A percentile compares a stretch with the other conserved stretches of the same genome.
Conservation (phyloP, 2,113 vertebrate species). For the Danio rerio region GRCz12tu NC_133187.1:29950001-29950500, state of each 20-base stretch:
- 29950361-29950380: conserved; percentile 9
- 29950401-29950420: conserved; percentile 14
- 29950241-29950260: background rate
- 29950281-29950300: conserved; percentile 31
- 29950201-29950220: background rate
- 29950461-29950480: background rate
- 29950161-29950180: conserved; percentile 12
- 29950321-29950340: conserved; percentile 39
- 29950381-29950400: background rate
- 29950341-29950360: conserved; percentile 32
- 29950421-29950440: background rate
- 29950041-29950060: conserved; percentile 14
- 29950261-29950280: conserved; percentile 4
- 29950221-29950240: conserved; percentile 8
- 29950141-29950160: conserved; percentile 30
- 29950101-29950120: conserved; percentile 3
- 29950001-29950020: conserved; percentile 7
- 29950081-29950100: background rate
- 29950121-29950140: background rate
- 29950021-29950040: conserved; percentile 13
- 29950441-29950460: background rate
- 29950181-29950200: background rate
- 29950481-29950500: conserved; percentile 11
- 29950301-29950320: conserved; percentile 24
- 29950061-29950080: conserved; percentile 25